A percentile compares a stretch with the other conserved stretches of the same genome.
Conservation (phyloP, 2,888 invertebrate species). For the Erpobdella octoculata region DNA sequence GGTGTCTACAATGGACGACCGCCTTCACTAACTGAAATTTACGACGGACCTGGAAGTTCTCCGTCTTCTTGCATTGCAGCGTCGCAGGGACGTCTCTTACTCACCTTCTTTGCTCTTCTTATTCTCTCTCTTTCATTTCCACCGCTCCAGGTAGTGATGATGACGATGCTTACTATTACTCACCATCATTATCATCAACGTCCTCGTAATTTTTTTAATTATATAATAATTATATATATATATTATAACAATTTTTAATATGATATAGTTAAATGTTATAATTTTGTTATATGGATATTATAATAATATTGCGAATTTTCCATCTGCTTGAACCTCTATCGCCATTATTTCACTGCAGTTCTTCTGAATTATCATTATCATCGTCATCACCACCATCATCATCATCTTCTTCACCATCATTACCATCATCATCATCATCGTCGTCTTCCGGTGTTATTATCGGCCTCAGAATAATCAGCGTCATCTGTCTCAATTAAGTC, state of each 20-base stretch:
- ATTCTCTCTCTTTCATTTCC: background rate
- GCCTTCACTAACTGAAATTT: background rate
- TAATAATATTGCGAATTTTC: too few relatives aligned
- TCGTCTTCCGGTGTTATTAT: too few relatives aligned
- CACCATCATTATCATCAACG: background rate
- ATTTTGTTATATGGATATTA: too few relatives aligned
- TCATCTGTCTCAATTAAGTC: too few relatives aligned
- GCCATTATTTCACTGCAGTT: background rate
- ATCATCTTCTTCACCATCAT: conserved; percentile 3
- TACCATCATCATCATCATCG: conserved; percentile 14
- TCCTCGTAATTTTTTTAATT: background rate
- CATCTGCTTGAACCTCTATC: too few relatives aligned
- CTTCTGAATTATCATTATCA: background rate
- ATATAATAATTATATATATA: too few relatives aligned
- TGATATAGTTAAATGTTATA: too few relatives aligned
- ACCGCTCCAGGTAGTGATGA: background rate
- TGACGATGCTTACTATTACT: background rate
- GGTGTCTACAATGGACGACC: background rate
- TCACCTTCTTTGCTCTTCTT: too few relatives aligned
- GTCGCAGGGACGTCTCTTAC: background rate
- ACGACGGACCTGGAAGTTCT: background rate
- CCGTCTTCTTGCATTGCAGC: background rate
- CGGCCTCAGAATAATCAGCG: too few relatives aligned
- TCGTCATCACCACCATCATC: conserved; percentile 16
- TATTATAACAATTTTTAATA: too few relatives aligned